Conservation (phyloP, 1,140 invertebrate genomes). For the Dryas iulia region DNA sequence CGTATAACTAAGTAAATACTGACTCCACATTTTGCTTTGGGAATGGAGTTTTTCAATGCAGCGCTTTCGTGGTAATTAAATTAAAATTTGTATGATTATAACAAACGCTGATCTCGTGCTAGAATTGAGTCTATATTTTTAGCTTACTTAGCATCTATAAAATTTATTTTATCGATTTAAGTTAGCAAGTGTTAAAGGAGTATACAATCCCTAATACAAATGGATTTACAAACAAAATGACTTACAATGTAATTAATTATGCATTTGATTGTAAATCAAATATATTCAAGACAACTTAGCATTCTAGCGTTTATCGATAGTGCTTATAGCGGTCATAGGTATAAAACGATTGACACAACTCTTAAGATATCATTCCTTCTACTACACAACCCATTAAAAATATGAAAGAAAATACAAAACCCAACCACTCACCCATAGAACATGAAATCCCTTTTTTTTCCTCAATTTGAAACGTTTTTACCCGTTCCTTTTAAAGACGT, state of each 20-base stretch:
- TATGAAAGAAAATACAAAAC: neutral
- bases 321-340: too few relatives aligned
- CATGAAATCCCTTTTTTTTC: constrained; percentile 26
- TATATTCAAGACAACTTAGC: too few relatives aligned
- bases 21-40: neutral
- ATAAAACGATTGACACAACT: neutral
- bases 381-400: neutral
- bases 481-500: constrained; percentile 57
- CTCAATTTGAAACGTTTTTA: constrained; percentile 29
- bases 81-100: neutral
- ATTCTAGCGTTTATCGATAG: too few relatives aligned
- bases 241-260: too few relatives aligned
- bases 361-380: neutral
- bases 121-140: neutral
- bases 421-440: neutral
- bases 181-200: neutral
- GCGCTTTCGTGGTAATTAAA: neutral
- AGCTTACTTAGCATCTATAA: neutral
- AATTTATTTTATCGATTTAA: neutral
- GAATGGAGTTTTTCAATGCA: neutral
- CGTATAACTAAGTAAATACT: neutral
- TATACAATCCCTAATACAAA: too few relatives aligned
- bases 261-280: too few relatives aligned
- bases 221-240: too few relatives aligned
- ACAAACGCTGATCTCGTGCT: neutral